Conservation (phyloP, 2,888 invertebrate genomes). For the Nipponacmea schrenckii region DNA sequence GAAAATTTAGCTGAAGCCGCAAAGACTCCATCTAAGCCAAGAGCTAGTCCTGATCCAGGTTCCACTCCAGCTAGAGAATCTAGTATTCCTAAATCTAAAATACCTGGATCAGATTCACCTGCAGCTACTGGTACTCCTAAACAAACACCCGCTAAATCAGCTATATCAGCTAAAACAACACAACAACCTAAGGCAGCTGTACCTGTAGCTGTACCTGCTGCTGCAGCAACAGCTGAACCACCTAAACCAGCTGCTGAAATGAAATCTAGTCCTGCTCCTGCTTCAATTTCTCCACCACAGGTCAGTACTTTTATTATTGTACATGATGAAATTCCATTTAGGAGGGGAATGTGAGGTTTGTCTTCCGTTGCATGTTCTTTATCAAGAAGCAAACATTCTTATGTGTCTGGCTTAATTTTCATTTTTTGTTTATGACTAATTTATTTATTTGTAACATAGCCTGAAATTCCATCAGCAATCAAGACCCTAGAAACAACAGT, state of each 20-base stretch:
- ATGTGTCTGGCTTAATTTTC: too few relatives aligned
- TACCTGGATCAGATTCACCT: slow-evolving; percentile 21
- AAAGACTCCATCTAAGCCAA: slow-evolving; percentile 34
- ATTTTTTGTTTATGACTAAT: too few relatives aligned
- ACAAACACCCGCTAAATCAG: not conserved
- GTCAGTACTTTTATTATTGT: not conserved
- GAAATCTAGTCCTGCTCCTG: not conserved
- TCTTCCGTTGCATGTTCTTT: too few relatives aligned
- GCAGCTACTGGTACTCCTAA: not conserved
- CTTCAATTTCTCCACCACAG: not conserved
- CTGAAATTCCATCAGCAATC: not conserved
- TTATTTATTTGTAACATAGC: not conserved
- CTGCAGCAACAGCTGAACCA: slow-evolving; percentile 11
- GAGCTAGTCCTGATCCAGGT: slow-evolving; percentile 28
- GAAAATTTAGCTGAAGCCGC: slow-evolving; percentile 48
- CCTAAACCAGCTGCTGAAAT: not conserved
- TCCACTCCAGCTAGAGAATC: slow-evolving; percentile 17
- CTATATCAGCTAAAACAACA: slow-evolving; percentile 2
- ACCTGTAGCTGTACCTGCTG: slow-evolving; percentile 15
- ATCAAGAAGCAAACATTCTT: too few relatives aligned
- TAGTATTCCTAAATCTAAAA: slow-evolving; percentile 20
- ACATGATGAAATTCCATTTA: not conserved
- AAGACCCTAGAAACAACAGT: slow-evolving; percentile 36
- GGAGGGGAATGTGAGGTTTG: too few relatives aligned
- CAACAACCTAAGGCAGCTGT: slow-evolving; percentile 16